Conservation (phyloP, 2,113 vertebrate species). For the Leptocoma aspasia region DNA sequence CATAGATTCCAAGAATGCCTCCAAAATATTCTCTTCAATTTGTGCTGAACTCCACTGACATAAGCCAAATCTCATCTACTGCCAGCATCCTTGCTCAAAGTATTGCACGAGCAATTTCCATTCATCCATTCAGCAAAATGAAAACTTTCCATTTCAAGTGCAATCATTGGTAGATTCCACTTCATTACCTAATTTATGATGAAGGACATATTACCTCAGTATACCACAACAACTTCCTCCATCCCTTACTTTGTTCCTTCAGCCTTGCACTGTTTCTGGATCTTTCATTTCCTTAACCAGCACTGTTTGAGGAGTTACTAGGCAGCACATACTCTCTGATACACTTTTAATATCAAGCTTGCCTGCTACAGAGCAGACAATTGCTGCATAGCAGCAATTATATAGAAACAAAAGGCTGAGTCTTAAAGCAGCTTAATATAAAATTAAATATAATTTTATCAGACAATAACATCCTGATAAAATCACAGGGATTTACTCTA, state of each 20-base stretch:
- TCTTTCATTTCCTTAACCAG: background rate
- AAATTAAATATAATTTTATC: background rate
- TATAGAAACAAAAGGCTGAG: constrained; percentile 10
- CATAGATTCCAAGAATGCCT: background rate
- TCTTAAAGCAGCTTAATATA: constrained; percentile 8
- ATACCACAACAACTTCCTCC: background rate
- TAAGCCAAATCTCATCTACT: background rate
- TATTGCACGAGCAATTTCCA: background rate
- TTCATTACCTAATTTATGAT: background rate
- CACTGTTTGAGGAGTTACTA: background rate
- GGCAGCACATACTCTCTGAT: background rate
- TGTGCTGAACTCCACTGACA: background rate
- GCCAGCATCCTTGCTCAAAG: background rate
- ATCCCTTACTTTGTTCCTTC: background rate
- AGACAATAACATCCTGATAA: background rate
- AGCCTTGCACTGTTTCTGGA: background rate
- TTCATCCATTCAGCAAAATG: background rate
- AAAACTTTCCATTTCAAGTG: background rate
- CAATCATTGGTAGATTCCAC: background rate
- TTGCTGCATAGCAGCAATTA: constrained; percentile 26
- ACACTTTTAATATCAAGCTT: constrained; percentile 8
- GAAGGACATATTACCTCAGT: background rate
- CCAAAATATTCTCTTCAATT: background rate
- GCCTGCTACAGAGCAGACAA: background rate
- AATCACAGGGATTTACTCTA: background rate